phyloP scores from a whole-genome alignment of 2,797 vertebrate species.

The Thamnophis elegans region DNA sequence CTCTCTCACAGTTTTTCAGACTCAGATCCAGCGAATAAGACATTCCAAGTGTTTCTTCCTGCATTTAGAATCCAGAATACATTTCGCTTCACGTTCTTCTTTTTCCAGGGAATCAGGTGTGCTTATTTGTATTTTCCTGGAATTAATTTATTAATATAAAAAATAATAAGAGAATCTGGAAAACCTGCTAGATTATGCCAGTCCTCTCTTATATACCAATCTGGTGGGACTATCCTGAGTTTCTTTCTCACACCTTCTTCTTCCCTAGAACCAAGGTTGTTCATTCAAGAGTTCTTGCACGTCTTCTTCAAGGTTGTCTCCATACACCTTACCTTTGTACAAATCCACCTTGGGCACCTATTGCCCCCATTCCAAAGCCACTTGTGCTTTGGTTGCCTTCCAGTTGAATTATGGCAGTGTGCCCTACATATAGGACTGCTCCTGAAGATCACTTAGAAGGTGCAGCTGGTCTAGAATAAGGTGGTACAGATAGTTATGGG shows the following conservation, averaged over 20 bases:
- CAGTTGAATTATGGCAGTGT: neutral
- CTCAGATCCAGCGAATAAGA: neutral
- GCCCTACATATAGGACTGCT: neutral
- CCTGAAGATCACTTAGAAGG: neutral
- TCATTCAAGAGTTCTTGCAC: neutral
- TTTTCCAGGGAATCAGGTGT: neutral
- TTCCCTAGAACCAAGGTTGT: neutral
- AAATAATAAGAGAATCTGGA: neutral
- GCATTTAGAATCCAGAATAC: neutral
- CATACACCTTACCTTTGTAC: neutral
- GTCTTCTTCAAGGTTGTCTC: neutral
- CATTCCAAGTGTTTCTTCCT: neutral
- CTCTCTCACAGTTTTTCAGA: neutral
- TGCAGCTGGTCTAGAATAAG: neutral
- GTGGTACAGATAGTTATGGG: neutral
- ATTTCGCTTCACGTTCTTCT: neutral
- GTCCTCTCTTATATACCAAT: neutral
- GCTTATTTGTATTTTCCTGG: neutral
- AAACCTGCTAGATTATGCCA: neutral
- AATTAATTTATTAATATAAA: neutral
- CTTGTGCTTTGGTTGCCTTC: neutral
- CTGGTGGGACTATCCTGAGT: neutral
- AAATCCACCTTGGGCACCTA: neutral
- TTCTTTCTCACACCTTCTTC: neutral
- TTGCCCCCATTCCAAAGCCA: neutral